A percentile compares a stretch with the other conserved stretches of the same genome.
Conservation (phyloP, 2,888 invertebrate genomes). For the Noctuana brunneofusca region DNA sequence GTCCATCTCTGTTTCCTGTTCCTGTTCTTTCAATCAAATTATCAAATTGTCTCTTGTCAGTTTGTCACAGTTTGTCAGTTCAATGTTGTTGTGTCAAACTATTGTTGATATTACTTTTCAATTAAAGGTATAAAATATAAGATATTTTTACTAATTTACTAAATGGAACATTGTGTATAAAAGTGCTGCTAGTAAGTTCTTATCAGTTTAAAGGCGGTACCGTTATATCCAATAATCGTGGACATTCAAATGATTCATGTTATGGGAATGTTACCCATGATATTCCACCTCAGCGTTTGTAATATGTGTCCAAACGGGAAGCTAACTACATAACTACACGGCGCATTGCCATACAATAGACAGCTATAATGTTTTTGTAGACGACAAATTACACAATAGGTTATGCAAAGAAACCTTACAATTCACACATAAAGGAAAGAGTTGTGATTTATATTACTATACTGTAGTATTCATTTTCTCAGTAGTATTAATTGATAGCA, state of each 20-base stretch:
- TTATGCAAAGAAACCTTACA: conserved; percentile 44
- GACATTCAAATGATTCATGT: conserved; percentile 71
- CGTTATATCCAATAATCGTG: conserved; percentile 49
- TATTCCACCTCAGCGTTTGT: conserved; percentile 61
- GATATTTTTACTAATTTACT: conserved; percentile 54
- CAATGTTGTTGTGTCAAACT: conserved; percentile 69
- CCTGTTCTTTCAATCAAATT: conserved; percentile 51
- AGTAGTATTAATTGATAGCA: not conserved
- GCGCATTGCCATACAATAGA: conserved; percentile 16
- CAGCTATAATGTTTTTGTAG: conserved; percentile 34
- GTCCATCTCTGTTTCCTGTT: conserved; percentile 12
- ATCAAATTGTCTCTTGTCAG: conserved; percentile 52
- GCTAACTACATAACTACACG: conserved; percentile 46
- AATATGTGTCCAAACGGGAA: conserved; percentile 63
- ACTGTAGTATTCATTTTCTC: not conserved
- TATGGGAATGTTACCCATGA: conserved; percentile 70
- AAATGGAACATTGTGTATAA: conserved; percentile 57
- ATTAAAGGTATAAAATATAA: conserved; percentile 53
- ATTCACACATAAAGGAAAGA: conserved; percentile 26
- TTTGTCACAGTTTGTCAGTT: conserved; percentile 18
- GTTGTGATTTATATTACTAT: conserved; percentile 5
- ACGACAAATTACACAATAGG: conserved; percentile 37
- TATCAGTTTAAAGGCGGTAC: conserved; percentile 40
- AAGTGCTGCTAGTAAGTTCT: conserved; percentile 40
- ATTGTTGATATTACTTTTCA: conserved; percentile 74